Evolutionary conservation across 1,140 invertebrate genomes (phyloP), one percentile per base, ranked within the genome.

Genomic region (Drosophila serrata): DNA sequence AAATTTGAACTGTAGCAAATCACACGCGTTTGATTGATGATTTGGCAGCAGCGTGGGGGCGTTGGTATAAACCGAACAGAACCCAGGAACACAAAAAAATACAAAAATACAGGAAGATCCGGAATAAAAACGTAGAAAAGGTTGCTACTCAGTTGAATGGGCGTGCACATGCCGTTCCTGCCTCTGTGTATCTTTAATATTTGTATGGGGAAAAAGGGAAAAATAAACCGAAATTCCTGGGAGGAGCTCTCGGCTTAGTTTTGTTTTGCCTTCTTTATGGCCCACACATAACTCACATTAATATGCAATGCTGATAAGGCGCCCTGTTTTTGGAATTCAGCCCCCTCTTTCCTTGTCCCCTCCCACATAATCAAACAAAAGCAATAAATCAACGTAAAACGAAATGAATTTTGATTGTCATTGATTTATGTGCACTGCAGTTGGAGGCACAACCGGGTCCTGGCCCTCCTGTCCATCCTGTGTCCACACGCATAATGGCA

Each of bases 401-500:
- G 85, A 90, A 88, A 88, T 84, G 85, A 88, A 90, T 88, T 88
- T 88, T 88, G 85, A 88, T 88, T 90, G 85, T 88, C 85, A 88
- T 88, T 88, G 85, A 88, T 88, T 88, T 87, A 88, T 88, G 85
- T 81, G 68, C 61, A 75, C 58, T 88, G 76, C 84, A 84, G 58
- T 87, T 69, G 49, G 49, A 35, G 62, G 55, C 39, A 8, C n/a
- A 43, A 12, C 42, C 81, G 79, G 74, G 61, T 56, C 65, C 51
- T n/a, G n/a, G n/a, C n/a, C n/a, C n/a, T n/a, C n/a, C n/a, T 55
- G 70, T 45, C 49, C 61, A 58, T 31, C 43, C 72, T 48, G 58
- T 45, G 53, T 42, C 68, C 59, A 53, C 81, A 76, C 81, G 72
- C 64, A 75, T 87, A 75, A 80, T 77, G 57, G 55, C 24, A 60